Conservation (phyloP, 2,888 invertebrate genomes). For the Neoaliturus tenellus region DNA sequence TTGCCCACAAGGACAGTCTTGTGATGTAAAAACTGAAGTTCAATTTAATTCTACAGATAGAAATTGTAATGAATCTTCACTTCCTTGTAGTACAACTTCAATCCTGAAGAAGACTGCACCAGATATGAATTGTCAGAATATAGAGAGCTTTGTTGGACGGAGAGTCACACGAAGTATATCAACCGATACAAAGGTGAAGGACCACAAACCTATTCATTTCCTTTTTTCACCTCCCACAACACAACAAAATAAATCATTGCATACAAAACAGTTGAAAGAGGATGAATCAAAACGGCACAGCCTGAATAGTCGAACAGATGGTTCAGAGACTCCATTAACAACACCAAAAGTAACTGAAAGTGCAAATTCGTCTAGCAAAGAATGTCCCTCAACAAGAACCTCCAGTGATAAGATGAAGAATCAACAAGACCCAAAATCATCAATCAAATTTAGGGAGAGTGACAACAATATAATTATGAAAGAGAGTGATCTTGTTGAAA, state of each 20-base stretch:
- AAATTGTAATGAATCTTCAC: background rate
- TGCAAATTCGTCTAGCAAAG: background rate
- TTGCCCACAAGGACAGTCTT: background rate
- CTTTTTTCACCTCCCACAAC: background rate
- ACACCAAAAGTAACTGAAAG: background rate
- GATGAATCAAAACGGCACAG: background rate
- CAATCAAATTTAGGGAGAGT: background rate
- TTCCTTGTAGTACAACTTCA: background rate
- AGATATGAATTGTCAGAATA: background rate
- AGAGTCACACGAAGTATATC: background rate
- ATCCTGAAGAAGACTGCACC: background rate
- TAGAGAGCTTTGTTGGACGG: background rate
- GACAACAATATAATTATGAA: background rate
- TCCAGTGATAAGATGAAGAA: background rate
- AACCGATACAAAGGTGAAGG: background rate
- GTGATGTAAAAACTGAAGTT: background rate
- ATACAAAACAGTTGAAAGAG: background rate
- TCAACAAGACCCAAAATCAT: background rate
- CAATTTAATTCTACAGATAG: too few relatives aligned
- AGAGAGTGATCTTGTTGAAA: background rate
- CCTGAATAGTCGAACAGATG: background rate
- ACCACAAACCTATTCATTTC: background rate
- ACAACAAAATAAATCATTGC: background rate
- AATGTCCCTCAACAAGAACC: background rate
- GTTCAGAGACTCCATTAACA: background rate